Conservation (phyloP, 1,140 invertebrate genomes). For the Ericerus pela region DNA sequence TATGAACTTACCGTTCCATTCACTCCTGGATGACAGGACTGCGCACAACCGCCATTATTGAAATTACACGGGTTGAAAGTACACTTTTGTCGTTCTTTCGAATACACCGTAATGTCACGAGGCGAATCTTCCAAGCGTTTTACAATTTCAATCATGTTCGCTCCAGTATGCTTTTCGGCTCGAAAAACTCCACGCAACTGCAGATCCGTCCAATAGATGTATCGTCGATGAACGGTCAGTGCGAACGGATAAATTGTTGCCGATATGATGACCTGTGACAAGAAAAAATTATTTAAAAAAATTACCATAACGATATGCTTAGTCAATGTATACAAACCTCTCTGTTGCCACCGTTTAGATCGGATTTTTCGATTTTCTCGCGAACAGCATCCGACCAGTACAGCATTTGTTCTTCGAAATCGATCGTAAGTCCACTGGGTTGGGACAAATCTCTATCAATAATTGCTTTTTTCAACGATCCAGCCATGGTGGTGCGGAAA, state of each 20-base stretch:
- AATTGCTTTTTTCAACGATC: conserved; percentile 76
- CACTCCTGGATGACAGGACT: conserved; percentile 78
- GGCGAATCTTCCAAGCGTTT: conserved; percentile 80
- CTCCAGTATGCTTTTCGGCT: conserved; percentile 93
- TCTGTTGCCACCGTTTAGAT: conserved; percentile 62
- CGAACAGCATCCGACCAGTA: conserved; percentile 97
- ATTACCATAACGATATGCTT: not conserved
- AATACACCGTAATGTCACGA: conserved; percentile 80
- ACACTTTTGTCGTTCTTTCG: conserved; percentile 62
- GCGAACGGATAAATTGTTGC: conserved; percentile 94
- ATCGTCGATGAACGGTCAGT: conserved; percentile 76
- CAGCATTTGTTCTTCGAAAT: conserved; percentile 85
- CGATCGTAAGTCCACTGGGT: conserved; percentile 88
- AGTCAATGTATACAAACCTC: conserved; percentile 28
- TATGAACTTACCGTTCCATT: conserved; percentile 46
- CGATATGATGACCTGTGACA: conserved; percentile 51
- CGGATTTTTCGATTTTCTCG: conserved; percentile 91
- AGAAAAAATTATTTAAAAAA: not conserved
- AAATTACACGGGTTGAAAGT: conserved; percentile 70
- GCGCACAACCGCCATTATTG: conserved; percentile 90
- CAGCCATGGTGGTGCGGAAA: conserved; percentile 90
- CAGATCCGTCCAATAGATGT: conserved; percentile 96
- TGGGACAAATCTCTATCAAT: conserved; percentile 83
- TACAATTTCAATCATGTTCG: conserved; percentile 85
- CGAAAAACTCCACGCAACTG: conserved; percentile 85